phyloP scores from a whole-genome alignment of 2,113 vertebrate genomes.

The Illadopsis cleaveri region DNA sequence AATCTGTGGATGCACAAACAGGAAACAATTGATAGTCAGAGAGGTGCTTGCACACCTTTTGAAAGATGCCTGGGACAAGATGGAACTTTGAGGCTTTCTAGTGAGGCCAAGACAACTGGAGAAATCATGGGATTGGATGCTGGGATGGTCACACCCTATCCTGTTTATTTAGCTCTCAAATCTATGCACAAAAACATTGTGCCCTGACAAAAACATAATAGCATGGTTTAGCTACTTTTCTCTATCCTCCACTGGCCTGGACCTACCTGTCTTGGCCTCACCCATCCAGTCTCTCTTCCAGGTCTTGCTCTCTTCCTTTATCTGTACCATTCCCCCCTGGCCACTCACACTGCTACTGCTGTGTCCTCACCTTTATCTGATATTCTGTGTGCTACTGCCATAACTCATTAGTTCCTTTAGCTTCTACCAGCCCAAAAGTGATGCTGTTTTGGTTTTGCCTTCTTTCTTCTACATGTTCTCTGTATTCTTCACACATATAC shows the following conservation, averaged over 20 bases:
- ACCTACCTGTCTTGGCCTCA: not conserved
- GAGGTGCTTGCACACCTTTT: not conserved
- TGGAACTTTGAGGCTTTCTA: not conserved
- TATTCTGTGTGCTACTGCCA: not conserved
- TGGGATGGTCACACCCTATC: not conserved
- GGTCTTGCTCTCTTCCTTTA: not conserved
- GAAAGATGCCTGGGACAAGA: not conserved
- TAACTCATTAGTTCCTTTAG: not conserved
- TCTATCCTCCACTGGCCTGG: not conserved
- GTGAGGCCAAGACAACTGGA: not conserved
- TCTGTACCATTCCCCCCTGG: not conserved
- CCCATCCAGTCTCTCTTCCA: not conserved
- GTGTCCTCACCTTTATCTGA: not conserved
- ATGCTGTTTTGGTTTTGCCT: not conserved
- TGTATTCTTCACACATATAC: not conserved
- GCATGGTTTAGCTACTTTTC: not conserved
- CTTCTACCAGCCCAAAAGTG: not conserved
- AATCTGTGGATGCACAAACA: not conserved
- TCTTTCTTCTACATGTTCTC: not conserved
- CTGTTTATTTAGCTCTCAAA: not conserved
- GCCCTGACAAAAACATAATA: not conserved
- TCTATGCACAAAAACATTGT: not conserved
- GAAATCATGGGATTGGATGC: not conserved
- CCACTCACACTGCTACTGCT: not conserved
- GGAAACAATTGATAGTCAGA: not conserved